Percentiles rank a stretch among this genome's conserved stretches.
phyloP scores from a whole-genome alignment of 23 tunicate genomes.

The Ciona savignyi region DNA sequence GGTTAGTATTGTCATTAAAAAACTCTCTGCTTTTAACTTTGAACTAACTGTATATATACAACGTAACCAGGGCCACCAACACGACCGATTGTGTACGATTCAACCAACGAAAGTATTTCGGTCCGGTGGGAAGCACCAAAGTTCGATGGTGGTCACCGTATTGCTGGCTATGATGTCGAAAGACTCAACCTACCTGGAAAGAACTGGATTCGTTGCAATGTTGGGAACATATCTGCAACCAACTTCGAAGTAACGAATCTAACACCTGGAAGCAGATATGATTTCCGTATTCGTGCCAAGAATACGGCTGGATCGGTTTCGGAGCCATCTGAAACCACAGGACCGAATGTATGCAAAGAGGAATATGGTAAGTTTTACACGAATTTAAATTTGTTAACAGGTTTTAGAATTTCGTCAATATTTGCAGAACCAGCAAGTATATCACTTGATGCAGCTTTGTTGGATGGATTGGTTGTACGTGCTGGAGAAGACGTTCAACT shows the following conservation, averaged over 20 bases:
- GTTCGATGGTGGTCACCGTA: conserved; percentile 73
- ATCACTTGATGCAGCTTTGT: conserved; percentile 51
- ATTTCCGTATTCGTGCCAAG: conserved; percentile 78
- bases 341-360: conserved; percentile 74
- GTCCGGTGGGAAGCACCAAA: conserved; percentile 80
- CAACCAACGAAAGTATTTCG: conserved; percentile 66
- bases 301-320: conserved; percentile 84
- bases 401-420: neutral
- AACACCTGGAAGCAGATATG: conserved; percentile 71
- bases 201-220: conserved; percentile 73
- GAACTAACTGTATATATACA: neutral
- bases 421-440: conserved; percentile 69
- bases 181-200: conserved; percentile 36
- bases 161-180: conserved; percentile 90
- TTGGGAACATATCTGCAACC: conserved; percentile 46
- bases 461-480: conserved; percentile 48
- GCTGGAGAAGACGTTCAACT: conserved; percentile 90
- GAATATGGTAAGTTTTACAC: conserved; percentile 37
- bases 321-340: conserved; percentile 66
- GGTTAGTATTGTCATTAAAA: conserved; percentile 18
- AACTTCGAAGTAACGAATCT: conserved; percentile 35
- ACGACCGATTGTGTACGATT: conserved; percentile 48
- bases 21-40: neutral
- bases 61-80: conserved; percentile 53
- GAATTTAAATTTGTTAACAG: too few species aligned